Conservation (phyloP, 2,888 invertebrate genomes). For the Dimorphilus gyrociliatus region DNA sequence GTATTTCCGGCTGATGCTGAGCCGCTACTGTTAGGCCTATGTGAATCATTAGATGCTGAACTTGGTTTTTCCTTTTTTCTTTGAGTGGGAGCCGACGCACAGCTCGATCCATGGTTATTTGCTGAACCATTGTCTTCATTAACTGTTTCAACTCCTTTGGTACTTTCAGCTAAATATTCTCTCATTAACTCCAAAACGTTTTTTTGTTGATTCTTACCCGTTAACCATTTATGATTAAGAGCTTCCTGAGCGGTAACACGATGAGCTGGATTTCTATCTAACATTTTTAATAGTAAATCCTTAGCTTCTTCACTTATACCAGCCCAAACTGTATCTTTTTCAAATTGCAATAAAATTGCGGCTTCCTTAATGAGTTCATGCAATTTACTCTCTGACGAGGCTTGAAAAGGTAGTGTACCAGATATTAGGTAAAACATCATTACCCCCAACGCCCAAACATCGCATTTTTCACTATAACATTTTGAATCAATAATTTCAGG, state of each 20-base stretch:
- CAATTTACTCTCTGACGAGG: conserved; percentile 21
- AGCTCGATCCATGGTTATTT: too few relatives aligned
- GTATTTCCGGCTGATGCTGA: too few relatives aligned
- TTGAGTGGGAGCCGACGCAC: too few relatives aligned
- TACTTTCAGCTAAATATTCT: conserved; percentile 15
- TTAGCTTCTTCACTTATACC: conserved; percentile 21
- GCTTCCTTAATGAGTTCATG: conserved; percentile 26
- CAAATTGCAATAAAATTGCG: conserved; percentile 1
- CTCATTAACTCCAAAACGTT: conserved; percentile 28
- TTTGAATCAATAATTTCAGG: conserved; percentile 44
- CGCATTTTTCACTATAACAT: conserved; percentile 46
- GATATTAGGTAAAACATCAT: conserved; percentile 39
- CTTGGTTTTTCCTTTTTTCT: too few relatives aligned
- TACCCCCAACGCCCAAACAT: conserved; percentile 46
- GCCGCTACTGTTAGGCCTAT: too few relatives aligned
- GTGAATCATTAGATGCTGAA: too few relatives aligned
- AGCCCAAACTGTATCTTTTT: conserved; percentile 15
- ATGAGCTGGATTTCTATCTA: conserved; percentile 43
- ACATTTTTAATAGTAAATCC: conserved; percentile 39
- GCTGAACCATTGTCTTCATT: not conserved
- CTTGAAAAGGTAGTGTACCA: conserved; percentile 25
- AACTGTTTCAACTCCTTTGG: not conserved
- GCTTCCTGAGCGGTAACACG: conserved; percentile 43
- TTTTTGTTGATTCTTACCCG: conserved; percentile 13
- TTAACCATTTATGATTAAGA: conserved; percentile 40